Percentiles rank a stretch among this genome's conserved stretches.
phyloP scores from a whole-genome alignment of 1,140 invertebrate genomes.

The Neodiprion pinetum region DNA sequence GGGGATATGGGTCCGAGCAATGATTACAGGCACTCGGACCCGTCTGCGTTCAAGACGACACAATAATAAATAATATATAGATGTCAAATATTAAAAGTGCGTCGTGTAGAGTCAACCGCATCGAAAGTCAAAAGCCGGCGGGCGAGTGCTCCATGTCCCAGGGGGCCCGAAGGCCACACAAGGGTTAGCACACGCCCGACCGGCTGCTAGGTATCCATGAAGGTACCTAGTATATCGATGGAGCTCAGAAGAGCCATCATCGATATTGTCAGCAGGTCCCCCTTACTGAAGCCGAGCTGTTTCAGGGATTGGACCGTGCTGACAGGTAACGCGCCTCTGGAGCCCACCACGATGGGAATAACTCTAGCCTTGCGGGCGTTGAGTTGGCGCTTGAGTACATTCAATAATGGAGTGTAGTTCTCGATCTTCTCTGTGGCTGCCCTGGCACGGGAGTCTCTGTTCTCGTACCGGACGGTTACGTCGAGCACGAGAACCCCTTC shows the following conservation, averaged over 20 bases:
- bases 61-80: too few species aligned
- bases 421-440: background rate
- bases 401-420: background rate
- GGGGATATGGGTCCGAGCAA: too few species aligned
- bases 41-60: too few species aligned
- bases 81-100: too few species aligned
- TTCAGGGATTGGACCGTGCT: background rate
- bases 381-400: background rate
- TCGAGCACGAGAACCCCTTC: background rate
- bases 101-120: too few species aligned
- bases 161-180: too few species aligned
- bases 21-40: too few species aligned
- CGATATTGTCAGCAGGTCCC: background rate
- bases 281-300: background rate
- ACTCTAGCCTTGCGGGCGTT: background rate
- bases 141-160: too few species aligned
- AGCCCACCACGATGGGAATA: background rate
- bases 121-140: background rate
- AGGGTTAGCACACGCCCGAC: too few species aligned
- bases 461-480: background rate
- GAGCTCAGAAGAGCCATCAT: background rate
- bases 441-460: background rate
- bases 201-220: background rate
- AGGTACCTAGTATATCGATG: background rate
- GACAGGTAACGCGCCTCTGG: background rate